Percentiles rank a stretch among this genome's conserved stretches.
Conservation (phyloP, 2,888 invertebrate species). For the Ectemnius cavifrons region DNA sequence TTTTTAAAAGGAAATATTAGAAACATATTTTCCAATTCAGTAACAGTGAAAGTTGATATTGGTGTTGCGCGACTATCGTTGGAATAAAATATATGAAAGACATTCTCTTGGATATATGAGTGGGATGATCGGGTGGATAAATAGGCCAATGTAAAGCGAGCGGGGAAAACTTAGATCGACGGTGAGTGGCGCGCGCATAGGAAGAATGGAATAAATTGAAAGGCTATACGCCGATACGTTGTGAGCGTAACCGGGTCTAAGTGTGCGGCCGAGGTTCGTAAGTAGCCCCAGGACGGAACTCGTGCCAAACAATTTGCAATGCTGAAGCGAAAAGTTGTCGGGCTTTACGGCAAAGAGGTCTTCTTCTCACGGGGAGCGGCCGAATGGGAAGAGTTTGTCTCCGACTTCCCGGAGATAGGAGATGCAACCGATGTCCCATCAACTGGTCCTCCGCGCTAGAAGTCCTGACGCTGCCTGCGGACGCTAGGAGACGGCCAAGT, state of each 20-base stretch:
- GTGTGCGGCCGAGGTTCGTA: constrained; percentile 26
- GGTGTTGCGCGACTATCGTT: no score
- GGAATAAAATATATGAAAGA: no score
- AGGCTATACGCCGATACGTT: constrained; percentile 54
- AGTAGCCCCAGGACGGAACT: constrained; percentile 64
- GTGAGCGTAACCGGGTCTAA: constrained; percentile 40
- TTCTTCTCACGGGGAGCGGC: constrained; percentile 38
- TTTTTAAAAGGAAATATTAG: no score
- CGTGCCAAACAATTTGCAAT: constrained; percentile 75
- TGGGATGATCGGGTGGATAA: not conserved
- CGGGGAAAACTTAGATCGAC: constrained; percentile 9
- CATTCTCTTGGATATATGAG: no score
- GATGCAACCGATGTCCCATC: constrained; percentile 30
- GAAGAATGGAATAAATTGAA: constrained; percentile 64
- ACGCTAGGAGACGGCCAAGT: not conserved
- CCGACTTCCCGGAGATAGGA: constrained; percentile 14
- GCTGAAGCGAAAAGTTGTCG: constrained; percentile 74
- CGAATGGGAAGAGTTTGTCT: constrained; percentile 47
- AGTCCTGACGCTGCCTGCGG: constrained; percentile 9
- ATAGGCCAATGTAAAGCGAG: constrained; percentile 18
- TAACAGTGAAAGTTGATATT: no score
- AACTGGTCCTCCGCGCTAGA: constrained; percentile 33
- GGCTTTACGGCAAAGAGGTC: constrained; percentile 55
- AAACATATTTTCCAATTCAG: no score
- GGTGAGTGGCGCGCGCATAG: not conserved